Evolutionary conservation across 2,797 vertebrate species (phyloP).

Genomic region (Natrix natrix): DNA sequence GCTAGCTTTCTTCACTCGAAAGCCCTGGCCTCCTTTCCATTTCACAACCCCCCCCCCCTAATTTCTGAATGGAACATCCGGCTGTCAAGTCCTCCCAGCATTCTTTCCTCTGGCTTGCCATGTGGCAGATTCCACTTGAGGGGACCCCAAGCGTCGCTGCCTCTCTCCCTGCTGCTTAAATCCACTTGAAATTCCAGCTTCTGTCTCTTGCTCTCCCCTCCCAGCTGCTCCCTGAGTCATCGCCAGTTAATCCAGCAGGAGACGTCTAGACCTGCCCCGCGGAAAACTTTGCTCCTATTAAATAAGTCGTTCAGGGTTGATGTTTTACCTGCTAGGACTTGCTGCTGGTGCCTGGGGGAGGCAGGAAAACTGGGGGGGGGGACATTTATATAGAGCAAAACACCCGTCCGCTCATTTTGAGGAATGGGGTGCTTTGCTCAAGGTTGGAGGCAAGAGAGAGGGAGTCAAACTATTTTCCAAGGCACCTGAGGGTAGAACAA

Average conservation of each 20-base stretch:
- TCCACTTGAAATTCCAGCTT: constrained; percentile 32
- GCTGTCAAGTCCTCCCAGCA: neutral
- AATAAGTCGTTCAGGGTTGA: neutral
- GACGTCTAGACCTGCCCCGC: constrained; percentile 34
- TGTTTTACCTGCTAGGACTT: constrained; percentile 23
- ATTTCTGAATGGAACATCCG: neutral
- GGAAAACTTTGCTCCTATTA: constrained; percentile 5
- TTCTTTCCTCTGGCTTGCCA: neutral
- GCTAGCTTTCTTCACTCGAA: neutral
- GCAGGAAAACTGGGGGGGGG: neutral
- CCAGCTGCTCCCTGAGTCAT: constrained; percentile 31
- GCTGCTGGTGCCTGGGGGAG: neutral
- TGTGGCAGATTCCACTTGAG: neutral
- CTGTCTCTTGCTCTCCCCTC: neutral
- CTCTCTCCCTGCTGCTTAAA: neutral
- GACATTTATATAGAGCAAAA: neutral
- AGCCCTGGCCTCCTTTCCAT: too few species aligned
- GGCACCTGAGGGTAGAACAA: too few species aligned
- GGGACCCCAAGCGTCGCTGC: neutral
- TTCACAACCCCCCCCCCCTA: neutral
- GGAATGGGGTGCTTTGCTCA: neutral
- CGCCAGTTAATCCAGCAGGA: constrained; percentile 31
- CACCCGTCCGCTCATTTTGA: neutral
- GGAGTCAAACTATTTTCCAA: too few species aligned
- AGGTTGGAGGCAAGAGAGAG: neutral